phyloP scores from a whole-genome alignment of 2,113 vertebrate species.

The Spheniscus mendiculus region DNA sequence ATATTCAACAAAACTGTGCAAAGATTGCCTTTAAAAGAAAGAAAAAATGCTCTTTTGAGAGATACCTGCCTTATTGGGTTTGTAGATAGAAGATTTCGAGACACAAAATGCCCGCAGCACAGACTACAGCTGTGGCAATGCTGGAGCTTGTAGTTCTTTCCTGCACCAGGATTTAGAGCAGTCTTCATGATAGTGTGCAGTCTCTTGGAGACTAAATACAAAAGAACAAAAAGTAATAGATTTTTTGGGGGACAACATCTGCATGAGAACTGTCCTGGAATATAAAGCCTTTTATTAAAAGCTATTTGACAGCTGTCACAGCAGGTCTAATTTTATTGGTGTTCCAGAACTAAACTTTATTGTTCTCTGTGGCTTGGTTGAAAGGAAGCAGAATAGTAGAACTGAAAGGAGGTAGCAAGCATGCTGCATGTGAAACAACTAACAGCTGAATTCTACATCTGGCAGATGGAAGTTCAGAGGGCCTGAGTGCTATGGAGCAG shows the following conservation, averaged over 20 bases:
- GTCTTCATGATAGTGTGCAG: neutral
- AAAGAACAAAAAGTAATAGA: neutral
- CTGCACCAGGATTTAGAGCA: neutral
- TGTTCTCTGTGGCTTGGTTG: neutral
- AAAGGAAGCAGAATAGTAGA: neutral
- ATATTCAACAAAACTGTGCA: neutral
- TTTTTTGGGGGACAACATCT: neutral
- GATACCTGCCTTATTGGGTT: neutral
- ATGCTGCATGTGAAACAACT: neutral
- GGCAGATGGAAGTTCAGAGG: conserved; percentile 88
- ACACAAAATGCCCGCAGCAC: neutral
- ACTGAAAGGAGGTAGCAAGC: neutral
- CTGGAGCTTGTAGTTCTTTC: neutral
- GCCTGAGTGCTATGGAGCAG: conserved; percentile 84
- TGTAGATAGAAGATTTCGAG: neutral
- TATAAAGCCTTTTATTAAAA: neutral
- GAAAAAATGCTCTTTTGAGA: neutral
- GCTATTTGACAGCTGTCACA: neutral
- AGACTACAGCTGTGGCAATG: neutral
- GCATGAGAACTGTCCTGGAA: neutral
- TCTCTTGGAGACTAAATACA: neutral
- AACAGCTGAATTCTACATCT: conserved; percentile 11
- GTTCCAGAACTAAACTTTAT: neutral
- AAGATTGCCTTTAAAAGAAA: neutral
- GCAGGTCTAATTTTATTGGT: neutral